phyloP scores from a whole-genome alignment of 2,888 invertebrate species.

The Cryptocheilus praepositus region DNA sequence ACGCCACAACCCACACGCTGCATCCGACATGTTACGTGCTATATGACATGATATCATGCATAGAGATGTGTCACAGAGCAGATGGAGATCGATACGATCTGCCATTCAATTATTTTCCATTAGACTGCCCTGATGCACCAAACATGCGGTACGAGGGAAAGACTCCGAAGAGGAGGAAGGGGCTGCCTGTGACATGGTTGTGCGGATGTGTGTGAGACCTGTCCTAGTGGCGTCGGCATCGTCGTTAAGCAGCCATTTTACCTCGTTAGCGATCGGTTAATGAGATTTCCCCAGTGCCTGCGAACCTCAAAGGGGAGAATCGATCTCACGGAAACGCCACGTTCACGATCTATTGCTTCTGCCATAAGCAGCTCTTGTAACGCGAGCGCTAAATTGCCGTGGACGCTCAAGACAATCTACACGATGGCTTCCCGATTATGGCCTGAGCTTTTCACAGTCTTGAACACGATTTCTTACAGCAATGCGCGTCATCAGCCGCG shows the following conservation, averaged over 20 bases:
- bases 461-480: too few species aligned
- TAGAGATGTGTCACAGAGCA: neutral
- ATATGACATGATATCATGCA: too few species aligned
- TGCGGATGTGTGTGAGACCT: neutral
- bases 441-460: too few species aligned
- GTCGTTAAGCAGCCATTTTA: constrained; percentile 41
- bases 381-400: too few species aligned
- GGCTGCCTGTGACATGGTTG: neutral
- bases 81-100: constrained; percentile 11
- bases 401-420: too few species aligned
- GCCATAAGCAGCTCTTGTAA: constrained; percentile 5
- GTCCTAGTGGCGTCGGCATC: neutral
- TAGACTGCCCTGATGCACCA: constrained; percentile 26
- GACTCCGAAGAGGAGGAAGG: neutral
- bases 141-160: neutral
- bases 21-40: too few species aligned
- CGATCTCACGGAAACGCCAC: constrained; percentile 19
- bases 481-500: too few species aligned
- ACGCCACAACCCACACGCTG: too few species aligned
- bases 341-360: constrained; percentile 1
- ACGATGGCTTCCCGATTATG: too few species aligned
- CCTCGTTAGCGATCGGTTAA: constrained; percentile 37
- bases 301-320: constrained; percentile 31
- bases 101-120: constrained; percentile 36
- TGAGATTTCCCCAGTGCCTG: constrained; percentile 43